Conservation (phyloP, 2,888 invertebrate genomes). For the Cataglyphis cursor region DNA sequence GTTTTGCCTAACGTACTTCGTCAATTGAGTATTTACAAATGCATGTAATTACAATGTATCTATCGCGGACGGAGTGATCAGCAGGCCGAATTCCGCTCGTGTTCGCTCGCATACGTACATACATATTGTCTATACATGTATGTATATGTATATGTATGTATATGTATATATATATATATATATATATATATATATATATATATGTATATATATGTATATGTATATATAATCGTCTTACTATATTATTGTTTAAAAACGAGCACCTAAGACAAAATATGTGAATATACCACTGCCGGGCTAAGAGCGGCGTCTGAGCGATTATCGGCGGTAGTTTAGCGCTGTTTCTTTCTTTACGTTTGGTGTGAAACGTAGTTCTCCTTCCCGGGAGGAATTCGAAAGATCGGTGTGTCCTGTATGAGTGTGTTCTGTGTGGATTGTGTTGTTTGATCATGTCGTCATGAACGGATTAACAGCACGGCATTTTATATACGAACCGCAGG, state of each 20-base stretch:
- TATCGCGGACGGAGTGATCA: constrained; percentile 79
- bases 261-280: constrained; percentile 48
- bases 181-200: not conserved
- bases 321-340: constrained; percentile 47
- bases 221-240: constrained; percentile 33
- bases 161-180: not conserved
- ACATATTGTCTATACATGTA: constrained; percentile 47
- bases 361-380: constrained; percentile 9
- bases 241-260: constrained; percentile 37
- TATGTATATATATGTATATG: not conserved
- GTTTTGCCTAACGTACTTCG: constrained; percentile 69
- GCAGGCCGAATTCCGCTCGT: constrained; percentile 78
- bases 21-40: constrained; percentile 80
- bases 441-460: not conserved
- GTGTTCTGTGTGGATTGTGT: not conserved
- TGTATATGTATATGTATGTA: not conserved
- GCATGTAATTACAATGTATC: constrained; percentile 81
- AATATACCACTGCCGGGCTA: constrained; percentile 54
- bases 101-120: constrained; percentile 55
- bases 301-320: constrained; percentile 51
- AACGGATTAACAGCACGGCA: constrained; percentile 62
- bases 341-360: not conserved
- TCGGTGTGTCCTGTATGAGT: constrained; percentile 5
- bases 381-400: constrained; percentile 21
- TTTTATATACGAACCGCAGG: constrained; percentile 16